phyloP scores from a whole-genome alignment of 2,888 invertebrate genomes.

The Tinea pellionella region DNA sequence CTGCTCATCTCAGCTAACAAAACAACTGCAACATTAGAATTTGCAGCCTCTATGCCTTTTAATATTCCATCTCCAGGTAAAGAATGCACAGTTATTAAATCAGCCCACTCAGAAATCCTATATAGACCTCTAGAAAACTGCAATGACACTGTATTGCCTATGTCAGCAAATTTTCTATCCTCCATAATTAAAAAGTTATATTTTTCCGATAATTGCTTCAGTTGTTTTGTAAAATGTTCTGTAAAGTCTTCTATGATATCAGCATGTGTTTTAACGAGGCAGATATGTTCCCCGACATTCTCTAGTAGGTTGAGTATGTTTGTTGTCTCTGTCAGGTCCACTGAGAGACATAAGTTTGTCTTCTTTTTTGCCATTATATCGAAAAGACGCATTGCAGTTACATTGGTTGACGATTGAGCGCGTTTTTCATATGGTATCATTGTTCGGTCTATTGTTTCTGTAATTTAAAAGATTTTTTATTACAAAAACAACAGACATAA shows the following conservation, averaged over 20 bases:
- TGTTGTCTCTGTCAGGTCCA: conserved; percentile 79
- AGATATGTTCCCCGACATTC: conserved; percentile 82
- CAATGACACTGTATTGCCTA: conserved; percentile 89
- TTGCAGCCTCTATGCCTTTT: conserved; percentile 66
- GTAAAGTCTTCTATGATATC: too few relatives aligned
- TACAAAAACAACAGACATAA: too few relatives aligned
- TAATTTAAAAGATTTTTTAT: too few relatives aligned
- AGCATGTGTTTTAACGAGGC: too few relatives aligned
- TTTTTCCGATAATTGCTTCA: conserved; percentile 68
- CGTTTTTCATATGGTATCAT: too few relatives aligned
- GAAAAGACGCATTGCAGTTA: too few relatives aligned
- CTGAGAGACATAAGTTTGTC: conserved; percentile 91
- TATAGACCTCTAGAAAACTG: conserved; percentile 85
- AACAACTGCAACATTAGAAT: conserved; percentile 70
- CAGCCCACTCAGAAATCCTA: conserved; percentile 88
- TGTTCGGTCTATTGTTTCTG: too few relatives aligned
- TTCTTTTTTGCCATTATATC: conserved; percentile 65
- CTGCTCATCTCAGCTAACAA: conserved; percentile 91
- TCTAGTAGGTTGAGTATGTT: conserved; percentile 80
- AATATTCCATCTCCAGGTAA: conserved; percentile 83
- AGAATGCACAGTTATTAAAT: conserved; percentile 91
- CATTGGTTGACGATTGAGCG: background rate
- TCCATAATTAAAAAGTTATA: conserved; percentile 93
- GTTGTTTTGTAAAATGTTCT: too few relatives aligned
- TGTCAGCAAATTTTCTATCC: conserved; percentile 97